Base-by-base conservation (phyloP, 2,888 invertebrate genomes). In the Archaeoteleia sp. region DNA sequence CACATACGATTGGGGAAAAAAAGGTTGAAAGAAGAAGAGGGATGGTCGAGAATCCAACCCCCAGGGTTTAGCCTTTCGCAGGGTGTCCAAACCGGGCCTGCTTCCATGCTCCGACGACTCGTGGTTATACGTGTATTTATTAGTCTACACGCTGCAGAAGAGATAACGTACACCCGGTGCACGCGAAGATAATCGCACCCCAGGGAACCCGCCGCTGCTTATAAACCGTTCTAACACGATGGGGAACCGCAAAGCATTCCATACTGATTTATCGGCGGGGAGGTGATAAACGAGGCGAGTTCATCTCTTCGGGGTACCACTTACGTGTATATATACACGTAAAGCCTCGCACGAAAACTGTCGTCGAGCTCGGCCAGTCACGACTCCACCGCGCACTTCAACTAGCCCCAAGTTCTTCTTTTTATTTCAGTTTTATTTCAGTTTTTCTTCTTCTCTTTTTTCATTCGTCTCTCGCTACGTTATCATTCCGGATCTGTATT, bases 171-270 rank as follows among this genome's bases (percentile, higher is more conserved):
- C 82, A 80, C 78, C 81, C 82, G 79, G 81, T 78, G 78, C 79
- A 79, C 73, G 76, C 79, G 72, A 79, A 78, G 82, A 83, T 82
- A 83, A 83, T 82, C 82, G 80, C 82, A 79, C 81, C 81, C 82
- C 75, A 57, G 80, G 77, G 78, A 80, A 71, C 70, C 66, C 72
- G 71, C 70, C 65, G 74, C 70, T 72, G 78, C 78, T 81, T 78
- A 79, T 77, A 77, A 78, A 78, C 77, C 76, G 78, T 78, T 78
- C 82, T 77, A 79, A 81, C 81, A 74, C 82, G 79, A 79, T 80
- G 81, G 83, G 81, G 79, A 79, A 83, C 82, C 83, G 79, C 82
- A 78, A 80, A 79, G 78, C 78, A 78, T 80, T 79, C 75, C 76
- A 72, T 77, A 77, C 82, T 83, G 82, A 83, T 83, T 83, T 83